These are phyloP conservation scores for Megaustenia siamemsis DNA, from an alignment of 2,888 invertebrate genomes.

Conservation along the genomic window DNA sequence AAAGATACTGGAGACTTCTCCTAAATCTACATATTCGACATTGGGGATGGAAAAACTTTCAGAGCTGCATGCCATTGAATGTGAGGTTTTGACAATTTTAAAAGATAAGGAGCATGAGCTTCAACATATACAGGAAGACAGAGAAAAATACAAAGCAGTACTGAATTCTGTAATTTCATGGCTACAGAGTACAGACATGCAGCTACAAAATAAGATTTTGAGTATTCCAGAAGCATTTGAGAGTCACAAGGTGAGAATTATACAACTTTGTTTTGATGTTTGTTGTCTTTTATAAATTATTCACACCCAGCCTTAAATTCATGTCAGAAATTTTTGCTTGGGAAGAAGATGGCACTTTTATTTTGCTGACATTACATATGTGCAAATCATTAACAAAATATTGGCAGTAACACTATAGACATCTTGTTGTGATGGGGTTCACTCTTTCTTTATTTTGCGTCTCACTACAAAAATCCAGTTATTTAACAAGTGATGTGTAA, in stretches of 20 bases:
- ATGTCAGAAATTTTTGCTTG: too few relatives aligned
- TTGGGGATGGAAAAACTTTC: conserved; percentile 64
- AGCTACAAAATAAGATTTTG: conserved; percentile 66
- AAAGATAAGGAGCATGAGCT: conserved; percentile 69
- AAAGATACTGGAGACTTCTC: conserved; percentile 62
- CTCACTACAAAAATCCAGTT: too few relatives aligned
- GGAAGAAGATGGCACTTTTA: too few relatives aligned
- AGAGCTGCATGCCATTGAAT: conserved; percentile 63
- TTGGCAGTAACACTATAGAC: too few relatives aligned
- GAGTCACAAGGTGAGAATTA: conserved; percentile 68
- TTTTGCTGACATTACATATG: too few relatives aligned
- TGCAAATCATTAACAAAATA: too few relatives aligned
- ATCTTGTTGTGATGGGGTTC: too few relatives aligned
- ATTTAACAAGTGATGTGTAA: too few relatives aligned
- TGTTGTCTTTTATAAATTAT: too few relatives aligned
- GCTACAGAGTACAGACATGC: conserved; percentile 67
- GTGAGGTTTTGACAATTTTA: conserved; percentile 54
- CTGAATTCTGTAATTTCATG: conserved; percentile 64
- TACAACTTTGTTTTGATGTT: neutral
- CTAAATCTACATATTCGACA: conserved; percentile 68
- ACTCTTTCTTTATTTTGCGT: too few relatives aligned
- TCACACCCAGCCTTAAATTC: too few relatives aligned
- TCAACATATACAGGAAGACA: conserved; percentile 66
- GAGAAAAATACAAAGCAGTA: conserved; percentile 63
- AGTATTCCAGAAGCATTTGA: conserved; percentile 66